These are phyloP conservation scores for Plectus sambesii DNA, from an alignment of 1,140 invertebrate genomes.

Conservation along the genomic window DNA sequence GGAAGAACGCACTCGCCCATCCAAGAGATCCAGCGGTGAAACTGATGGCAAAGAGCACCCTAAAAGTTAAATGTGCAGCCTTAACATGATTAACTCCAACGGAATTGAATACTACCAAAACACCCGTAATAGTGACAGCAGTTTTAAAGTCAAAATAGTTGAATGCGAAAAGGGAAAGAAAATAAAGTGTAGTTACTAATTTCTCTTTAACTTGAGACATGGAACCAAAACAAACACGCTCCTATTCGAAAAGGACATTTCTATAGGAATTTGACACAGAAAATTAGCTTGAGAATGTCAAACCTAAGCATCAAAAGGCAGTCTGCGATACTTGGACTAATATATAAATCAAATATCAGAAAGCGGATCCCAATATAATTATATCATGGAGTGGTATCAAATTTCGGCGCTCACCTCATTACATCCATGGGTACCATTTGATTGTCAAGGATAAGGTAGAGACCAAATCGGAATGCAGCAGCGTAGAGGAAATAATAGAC, in stretches of 20 bases:
- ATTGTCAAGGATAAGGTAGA: constrained; percentile 43
- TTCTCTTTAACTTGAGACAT: too few relatives aligned
- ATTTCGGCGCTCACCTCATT: constrained; percentile 26
- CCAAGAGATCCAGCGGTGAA: constrained; percentile 38
- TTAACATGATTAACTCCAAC: neutral
- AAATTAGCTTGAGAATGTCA: too few relatives aligned
- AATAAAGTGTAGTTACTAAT: constrained; percentile 23
- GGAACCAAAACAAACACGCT: too few relatives aligned
- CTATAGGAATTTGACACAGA: too few relatives aligned
- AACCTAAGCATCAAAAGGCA: too few relatives aligned
- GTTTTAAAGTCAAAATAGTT: neutral
- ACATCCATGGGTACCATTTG: constrained; percentile 42
- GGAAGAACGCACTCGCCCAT: constrained; percentile 47
- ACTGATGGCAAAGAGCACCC: constrained; percentile 37
- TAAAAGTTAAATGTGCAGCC: constrained; percentile 7
- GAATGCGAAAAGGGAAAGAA: neutral
- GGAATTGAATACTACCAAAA: neutral
- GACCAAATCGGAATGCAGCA: constrained; percentile 50
- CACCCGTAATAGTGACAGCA: too few relatives aligned
- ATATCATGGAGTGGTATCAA: constrained; percentile 1
- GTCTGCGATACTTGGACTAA: too few relatives aligned
- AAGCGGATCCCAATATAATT: too few relatives aligned
- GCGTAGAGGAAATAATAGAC: constrained; percentile 50
- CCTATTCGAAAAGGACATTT: too few relatives aligned
- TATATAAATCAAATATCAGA: too few relatives aligned